phyloP scores from a whole-genome alignment of 2,888 invertebrate species.

The Drosophila acutilabella region DNA sequence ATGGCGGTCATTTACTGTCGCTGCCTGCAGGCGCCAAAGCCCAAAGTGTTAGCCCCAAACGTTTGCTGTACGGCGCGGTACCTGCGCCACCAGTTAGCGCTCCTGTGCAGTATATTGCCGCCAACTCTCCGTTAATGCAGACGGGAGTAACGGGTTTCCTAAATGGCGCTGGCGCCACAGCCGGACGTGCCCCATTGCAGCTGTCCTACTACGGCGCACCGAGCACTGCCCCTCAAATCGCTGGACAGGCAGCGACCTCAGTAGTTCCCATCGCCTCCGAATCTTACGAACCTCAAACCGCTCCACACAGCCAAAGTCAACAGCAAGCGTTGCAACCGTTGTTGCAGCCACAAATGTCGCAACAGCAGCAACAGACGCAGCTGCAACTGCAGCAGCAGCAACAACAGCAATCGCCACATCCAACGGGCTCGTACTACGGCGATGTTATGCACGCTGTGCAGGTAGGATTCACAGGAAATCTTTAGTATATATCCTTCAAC shows the following conservation, averaged over 20 bases:
- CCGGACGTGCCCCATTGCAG: slow-evolving; percentile 82
- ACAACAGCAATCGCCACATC: slow-evolving; percentile 59
- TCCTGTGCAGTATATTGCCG: slow-evolving; percentile 70
- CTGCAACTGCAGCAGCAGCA: slow-evolving; percentile 68
- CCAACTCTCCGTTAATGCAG: slow-evolving; percentile 57
- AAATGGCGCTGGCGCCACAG: slow-evolving; percentile 75
- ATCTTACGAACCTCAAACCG: slow-evolving; percentile 73
- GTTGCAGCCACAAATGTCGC: slow-evolving; percentile 61
- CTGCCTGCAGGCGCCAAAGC: slow-evolving; percentile 70
- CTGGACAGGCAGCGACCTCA: slow-evolving; percentile 45
- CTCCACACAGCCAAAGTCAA: slow-evolving; percentile 83
- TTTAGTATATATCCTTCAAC: no score
- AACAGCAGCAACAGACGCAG: slow-evolving; percentile 51
- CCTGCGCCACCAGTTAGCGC: slow-evolving; percentile 40
- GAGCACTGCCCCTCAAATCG: slow-evolving; percentile 73
- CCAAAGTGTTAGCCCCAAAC: slow-evolving; percentile 79
- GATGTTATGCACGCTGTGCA: slow-evolving; percentile 84
- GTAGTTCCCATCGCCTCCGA: slow-evolving; percentile 65
- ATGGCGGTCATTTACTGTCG: slow-evolving; percentile 66
- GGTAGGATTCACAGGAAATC: slow-evolving; percentile 63
- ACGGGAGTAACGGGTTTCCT: slow-evolving; percentile 64
- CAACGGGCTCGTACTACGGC: slow-evolving; percentile 82
- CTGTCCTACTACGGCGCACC: slow-evolving; percentile 83
- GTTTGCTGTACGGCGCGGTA: slow-evolving; percentile 72
- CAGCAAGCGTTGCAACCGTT: slow-evolving; percentile 25